Base-by-base conservation (phyloP, 2,888 invertebrate genomes). In the Pristionchus exspectatus region DNA sequence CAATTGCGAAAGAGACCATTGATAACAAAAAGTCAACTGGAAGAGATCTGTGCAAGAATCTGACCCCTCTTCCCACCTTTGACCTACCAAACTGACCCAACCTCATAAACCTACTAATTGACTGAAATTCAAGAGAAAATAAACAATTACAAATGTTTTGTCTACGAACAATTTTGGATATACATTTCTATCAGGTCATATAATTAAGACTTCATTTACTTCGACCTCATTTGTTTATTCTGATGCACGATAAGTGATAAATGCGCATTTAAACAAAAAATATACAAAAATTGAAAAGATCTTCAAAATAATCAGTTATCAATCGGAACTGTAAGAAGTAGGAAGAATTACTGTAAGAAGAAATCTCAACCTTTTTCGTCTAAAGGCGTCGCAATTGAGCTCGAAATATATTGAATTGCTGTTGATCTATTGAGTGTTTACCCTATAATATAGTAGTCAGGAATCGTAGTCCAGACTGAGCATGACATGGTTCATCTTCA, bases 21-120 rank as follows among this genome's bases (percentile, higher is more conserved):
- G 50, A 50, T 54, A 18, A 30, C 27, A 18, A 24, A 27, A 4
- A n/a, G 27, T 4, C 16, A 30, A 56, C 50, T 54, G 4, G 56
- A 83, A 16, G 16, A 83, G n/a, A 83, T 83, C 7, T n/a, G 54
- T 12, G 27, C 83, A 27, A 54, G 83, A 27, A 83, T 83, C 83
- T 83, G 27, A 83, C 2, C 44, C 44, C 44, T 50, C 38, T 12
- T 44, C 30, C 38, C 9, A 30, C 14, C 30, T 38, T 16, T 30
- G 81, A n/a, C 54, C 54, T 50, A 50, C 54, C n/a, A 12, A 5
- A 83, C 50, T 83, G 33, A 83, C 50, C 30, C 21, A 74, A 7
- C 18, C 72, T 74, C 18, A 12, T 38, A 16, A 33, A 21, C 38
- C n/a, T 27, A 69, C 69, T 69, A 69, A 69, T 18, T 14, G 27